These are phyloP conservation scores for Catostomus latipinnis DNA, from an alignment of 2,797 vertebrate genomes.

Conservation along the genomic window DNA sequence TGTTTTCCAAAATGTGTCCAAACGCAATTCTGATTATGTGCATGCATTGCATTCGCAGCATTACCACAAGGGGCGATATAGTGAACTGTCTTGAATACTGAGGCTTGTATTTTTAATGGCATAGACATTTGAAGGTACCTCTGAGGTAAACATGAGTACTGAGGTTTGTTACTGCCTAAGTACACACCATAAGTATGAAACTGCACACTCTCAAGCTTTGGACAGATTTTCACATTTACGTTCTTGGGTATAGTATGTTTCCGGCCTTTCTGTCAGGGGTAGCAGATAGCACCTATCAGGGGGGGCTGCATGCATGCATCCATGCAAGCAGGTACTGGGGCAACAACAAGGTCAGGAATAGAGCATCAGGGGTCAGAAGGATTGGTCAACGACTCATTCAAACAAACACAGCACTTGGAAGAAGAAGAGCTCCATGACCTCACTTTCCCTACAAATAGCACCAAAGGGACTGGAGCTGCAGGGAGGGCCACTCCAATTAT, in stretches of 20 bases:
- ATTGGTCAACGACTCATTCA: constrained; percentile 42
- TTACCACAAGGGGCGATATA: no score
- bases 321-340: constrained; percentile 63
- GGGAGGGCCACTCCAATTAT: constrained; percentile 39
- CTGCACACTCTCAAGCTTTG: background rate
- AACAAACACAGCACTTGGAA: constrained; percentile 61
- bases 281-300: background rate
- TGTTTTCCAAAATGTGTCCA: no score
- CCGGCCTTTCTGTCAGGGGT: background rate
- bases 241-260: background rate
- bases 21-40: no score
- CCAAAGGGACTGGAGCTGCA: constrained; percentile 5
- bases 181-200: background rate
- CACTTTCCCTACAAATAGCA: constrained; percentile 51
- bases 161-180: background rate
- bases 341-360: constrained; percentile 31
- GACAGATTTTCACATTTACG: background rate
- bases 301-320: constrained; percentile 53
- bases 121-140: no score
- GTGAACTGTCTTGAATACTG: no score
- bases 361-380: constrained; percentile 23
- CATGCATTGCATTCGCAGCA: no score
- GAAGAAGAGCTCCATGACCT: constrained; percentile 69
- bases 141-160: no score
- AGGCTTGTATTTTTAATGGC: no score